Percentiles rank a stretch among this genome's conserved stretches.
Evolutionary conservation across 2,888 invertebrate genomes (phyloP).

Genomic region (Sthenelais limicola): DNA sequence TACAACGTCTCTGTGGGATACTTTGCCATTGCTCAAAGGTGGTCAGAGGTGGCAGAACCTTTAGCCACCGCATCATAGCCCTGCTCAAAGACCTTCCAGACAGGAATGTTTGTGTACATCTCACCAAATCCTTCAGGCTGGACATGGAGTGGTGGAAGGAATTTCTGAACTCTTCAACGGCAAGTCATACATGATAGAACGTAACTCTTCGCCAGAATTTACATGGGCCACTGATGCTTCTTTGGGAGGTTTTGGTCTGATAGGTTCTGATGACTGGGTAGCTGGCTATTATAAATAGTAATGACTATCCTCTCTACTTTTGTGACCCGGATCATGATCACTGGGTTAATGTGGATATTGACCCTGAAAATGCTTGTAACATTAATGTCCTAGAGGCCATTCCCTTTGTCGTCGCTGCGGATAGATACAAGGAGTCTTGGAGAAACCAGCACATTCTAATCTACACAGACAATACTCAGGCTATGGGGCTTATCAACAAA

Average conservation of each 20-base stretch:
- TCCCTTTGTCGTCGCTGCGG: background rate
- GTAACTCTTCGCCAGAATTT: background rate
- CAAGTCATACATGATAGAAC: background rate
- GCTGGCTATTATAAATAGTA: background rate
- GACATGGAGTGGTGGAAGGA: background rate
- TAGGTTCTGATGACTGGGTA: too few species aligned
- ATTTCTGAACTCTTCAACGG: background rate
- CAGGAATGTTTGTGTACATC: background rate
- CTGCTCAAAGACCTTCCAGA: background rate
- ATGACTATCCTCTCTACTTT: background rate
- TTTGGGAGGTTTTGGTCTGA: background rate
- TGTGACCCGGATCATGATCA: background rate
- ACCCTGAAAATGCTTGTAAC: background rate
- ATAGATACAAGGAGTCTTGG: background rate
- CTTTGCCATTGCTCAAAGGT: too few species aligned
- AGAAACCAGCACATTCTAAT: background rate
- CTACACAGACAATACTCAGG: too few species aligned
- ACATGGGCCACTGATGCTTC: background rate
- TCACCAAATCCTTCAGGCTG: background rate
- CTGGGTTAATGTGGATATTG: background rate
- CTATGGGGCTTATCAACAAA: too few species aligned
- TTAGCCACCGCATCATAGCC: too few species aligned
- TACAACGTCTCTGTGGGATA: background rate
- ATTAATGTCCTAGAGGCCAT: background rate
- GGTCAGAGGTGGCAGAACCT: too few species aligned